phyloP scores from a whole-genome alignment of 2,797 vertebrate species.

The Pantherophis vulpinus region DNA sequence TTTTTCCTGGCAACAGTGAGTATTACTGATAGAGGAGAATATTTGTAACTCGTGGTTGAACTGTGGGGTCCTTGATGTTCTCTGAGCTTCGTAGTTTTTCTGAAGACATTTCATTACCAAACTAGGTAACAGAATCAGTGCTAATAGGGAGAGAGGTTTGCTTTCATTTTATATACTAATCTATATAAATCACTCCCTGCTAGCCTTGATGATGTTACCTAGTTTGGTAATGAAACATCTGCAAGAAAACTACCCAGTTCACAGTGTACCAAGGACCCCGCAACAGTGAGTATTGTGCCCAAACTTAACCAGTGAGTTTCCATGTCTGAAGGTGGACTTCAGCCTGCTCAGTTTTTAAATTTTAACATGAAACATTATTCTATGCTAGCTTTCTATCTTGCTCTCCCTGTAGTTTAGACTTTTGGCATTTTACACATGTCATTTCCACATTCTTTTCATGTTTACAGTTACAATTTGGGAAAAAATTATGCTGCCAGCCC shows the following conservation, averaged over 20 bases:
- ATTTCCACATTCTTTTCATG: neutral
- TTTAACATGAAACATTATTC: neutral
- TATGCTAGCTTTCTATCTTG: neutral
- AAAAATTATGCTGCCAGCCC: neutral
- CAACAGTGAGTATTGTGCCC: neutral
- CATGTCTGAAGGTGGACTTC: neutral
- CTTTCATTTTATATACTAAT: neutral
- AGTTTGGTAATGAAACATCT: neutral
- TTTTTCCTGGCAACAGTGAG: neutral
- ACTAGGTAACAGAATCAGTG: neutral
- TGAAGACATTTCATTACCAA: neutral
- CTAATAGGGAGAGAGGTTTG: neutral
- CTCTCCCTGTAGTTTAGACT: neutral
- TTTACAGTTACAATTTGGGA: neutral
- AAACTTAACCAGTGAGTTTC: neutral
- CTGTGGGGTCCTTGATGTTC: neutral
- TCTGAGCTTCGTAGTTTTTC: neutral
- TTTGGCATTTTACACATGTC: conserved; percentile 5
- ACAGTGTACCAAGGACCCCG: neutral
- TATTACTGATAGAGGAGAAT: neutral
- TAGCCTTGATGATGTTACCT: neutral
- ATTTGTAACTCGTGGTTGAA: neutral
- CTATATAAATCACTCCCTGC: neutral
- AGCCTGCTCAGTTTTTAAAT: neutral
- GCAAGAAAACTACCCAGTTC: neutral